Base-by-base conservation (phyloP, 1,140 invertebrate genomes). In the Carposina sasakii region DNA sequence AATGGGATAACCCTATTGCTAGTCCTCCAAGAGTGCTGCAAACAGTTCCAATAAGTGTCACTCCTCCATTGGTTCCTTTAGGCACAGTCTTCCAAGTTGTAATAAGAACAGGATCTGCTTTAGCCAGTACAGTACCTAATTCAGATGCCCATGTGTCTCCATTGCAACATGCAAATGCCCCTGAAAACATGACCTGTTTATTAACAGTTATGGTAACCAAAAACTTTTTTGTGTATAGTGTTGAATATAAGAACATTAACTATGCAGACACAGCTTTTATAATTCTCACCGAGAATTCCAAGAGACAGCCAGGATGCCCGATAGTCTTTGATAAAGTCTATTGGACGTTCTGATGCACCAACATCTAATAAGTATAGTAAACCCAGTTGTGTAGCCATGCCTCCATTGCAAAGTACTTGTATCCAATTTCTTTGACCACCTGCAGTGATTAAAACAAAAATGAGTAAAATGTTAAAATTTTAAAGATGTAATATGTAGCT, bases 61-160 rank as follows among this genome's bases (percentile, higher is more conserved):
- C 87, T 19, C 89, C 95, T 34, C 94, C 95, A 84, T 96, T 96
- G 22, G 94, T 96, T 26, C 94, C 94, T 87, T 85, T 90, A 15
- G 95, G 95, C 1, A 97, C 95, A 64, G 76, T 88, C 54, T 89
- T 88, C 34, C 91, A 86, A 13, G 89, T 89, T 6, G 94, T 96
- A 21, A 97, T 92, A 0, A 97, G 87, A 51, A 90, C 85, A 13
- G 95, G 94, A 58, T 93, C 87, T 0, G 85, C 76, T 16, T 65
- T 81, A 12, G 90, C 88, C 6, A 95, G 67, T 0, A 95, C 95
- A 24, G 93, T 88, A 22, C 94, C 96, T 28, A 97, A 75, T 81
- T 97, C 96, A 16, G 94, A 96, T 31, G 95, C 93, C 93, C 94
- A 96, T 0, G 96, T 97, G 67, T 98, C 96, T 4, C 94, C 96